A percentile compares a stretch with the other conserved stretches of the same genome.
phyloP scores from a whole-genome alignment of 2,797 vertebrate species.

The Takifugu rubripes region DNA sequence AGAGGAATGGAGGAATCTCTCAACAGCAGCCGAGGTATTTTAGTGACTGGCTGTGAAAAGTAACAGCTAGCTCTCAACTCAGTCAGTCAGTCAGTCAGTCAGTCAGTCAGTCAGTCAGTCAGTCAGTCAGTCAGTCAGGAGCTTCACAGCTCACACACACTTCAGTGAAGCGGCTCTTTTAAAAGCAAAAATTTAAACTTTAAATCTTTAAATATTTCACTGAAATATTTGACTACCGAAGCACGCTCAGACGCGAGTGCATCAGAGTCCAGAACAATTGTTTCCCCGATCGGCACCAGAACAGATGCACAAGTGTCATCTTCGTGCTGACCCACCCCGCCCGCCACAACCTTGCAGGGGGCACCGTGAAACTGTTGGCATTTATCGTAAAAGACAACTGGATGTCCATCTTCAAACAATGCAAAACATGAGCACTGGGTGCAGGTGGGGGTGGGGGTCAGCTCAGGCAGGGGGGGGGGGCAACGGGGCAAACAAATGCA shows the following conservation, averaged over 20 bases:
- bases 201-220: too few relatives aligned
- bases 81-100: too few relatives aligned
- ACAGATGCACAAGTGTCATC: conserved; percentile 42
- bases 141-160: conserved; percentile 48
- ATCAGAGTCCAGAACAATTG: not conserved
- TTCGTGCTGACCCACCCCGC: conserved; percentile 24
- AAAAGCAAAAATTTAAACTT: too few relatives aligned
- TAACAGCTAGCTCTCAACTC: conserved; percentile 43
- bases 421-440: conserved; percentile 49
- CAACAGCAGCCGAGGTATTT: conserved; percentile 55
- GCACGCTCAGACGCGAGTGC: too few relatives aligned
- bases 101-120: not conserved
- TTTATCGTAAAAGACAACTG: conserved; percentile 69
- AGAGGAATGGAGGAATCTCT: conserved; percentile 34
- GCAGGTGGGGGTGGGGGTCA: not conserved
- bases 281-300: conserved; percentile 10
- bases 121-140: not conserved
- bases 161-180: conserved; percentile 33
- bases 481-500: conserved; percentile 15
- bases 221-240: too few relatives aligned
- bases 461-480: not conserved
- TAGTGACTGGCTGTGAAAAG: conserved; percentile 61
- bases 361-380: conserved; percentile 51
- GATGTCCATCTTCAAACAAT: conserved; percentile 66
- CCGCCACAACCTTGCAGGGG: conserved; percentile 40